Evolutionary conservation across 2,888 invertebrate species (phyloP).

Genomic region (Coenonympha glycerion): DNA sequence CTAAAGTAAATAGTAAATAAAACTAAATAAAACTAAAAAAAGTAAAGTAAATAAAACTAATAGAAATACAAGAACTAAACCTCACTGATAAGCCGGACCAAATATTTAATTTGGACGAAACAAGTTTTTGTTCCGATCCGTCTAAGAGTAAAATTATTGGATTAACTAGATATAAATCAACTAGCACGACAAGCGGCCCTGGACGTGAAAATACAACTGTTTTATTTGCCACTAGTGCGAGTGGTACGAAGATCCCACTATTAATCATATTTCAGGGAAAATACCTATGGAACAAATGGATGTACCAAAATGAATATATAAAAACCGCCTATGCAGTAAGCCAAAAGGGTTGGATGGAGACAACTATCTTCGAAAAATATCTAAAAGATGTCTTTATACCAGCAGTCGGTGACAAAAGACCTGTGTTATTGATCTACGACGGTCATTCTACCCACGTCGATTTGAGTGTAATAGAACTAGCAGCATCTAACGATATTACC

Average conservation of each 20-base stretch:
- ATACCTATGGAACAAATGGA: slow-evolving; percentile 15
- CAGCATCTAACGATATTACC: slow-evolving; percentile 1
- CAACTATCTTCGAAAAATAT: slow-evolving; percentile 38
- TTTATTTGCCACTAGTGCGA: slow-evolving; percentile 28
- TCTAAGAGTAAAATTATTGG: slow-evolving; percentile 14
- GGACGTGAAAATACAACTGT: slow-evolving; percentile 29
- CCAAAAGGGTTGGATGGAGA: slow-evolving; percentile 39
- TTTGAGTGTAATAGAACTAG: slow-evolving; percentile 5
- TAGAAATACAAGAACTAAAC: no score
- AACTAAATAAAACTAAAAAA: no score
- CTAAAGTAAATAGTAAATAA: no score
- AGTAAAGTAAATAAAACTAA: no score
- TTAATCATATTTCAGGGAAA: slow-evolving; percentile 25
- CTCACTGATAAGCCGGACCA: no score
- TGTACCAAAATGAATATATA: slow-evolving; percentile 31
- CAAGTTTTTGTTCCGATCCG: no score
- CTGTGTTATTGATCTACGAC: slow-evolving; percentile 36
- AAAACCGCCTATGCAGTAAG: slow-evolving; percentile 39
- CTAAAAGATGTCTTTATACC: slow-evolving; percentile 35
- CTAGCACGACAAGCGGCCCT: slow-evolving; percentile 16
- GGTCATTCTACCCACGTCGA: slow-evolving; percentile 36
- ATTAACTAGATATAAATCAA: slow-evolving; percentile 1
- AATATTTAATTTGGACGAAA: no score
- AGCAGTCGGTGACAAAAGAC: slow-evolving; percentile 32
- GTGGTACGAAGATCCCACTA: slow-evolving; percentile 24